These are phyloP conservation scores for Plagodis pulveraria DNA, from an alignment of 2,888 invertebrate species.

Conservation along the genomic window DNA sequence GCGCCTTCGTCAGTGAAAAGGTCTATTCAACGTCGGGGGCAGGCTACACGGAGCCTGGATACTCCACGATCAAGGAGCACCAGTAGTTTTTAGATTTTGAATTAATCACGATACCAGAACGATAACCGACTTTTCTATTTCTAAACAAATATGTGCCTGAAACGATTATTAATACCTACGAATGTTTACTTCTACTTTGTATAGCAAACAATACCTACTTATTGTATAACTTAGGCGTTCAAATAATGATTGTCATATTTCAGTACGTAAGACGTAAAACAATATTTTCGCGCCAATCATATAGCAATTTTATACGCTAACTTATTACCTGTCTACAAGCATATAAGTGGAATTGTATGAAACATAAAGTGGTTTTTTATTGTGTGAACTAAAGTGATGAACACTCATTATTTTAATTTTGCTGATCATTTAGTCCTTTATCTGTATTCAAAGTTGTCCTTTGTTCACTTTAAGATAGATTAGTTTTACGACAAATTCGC, in stretches of 20 bases:
- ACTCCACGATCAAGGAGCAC: neutral
- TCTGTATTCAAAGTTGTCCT: too few relatives aligned
- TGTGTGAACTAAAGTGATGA: too few relatives aligned
- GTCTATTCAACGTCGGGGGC: too few relatives aligned
- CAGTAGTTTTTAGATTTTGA: slow-evolving; percentile 6
- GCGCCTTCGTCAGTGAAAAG: too few relatives aligned
- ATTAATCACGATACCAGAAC: slow-evolving; percentile 24
- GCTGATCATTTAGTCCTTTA: too few relatives aligned
- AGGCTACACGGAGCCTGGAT: neutral
- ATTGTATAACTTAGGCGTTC: slow-evolving; percentile 12
- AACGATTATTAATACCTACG: slow-evolving; percentile 13
- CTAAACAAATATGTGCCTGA: slow-evolving; percentile 30
- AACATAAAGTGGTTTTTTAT: too few relatives aligned
- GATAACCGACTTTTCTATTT: slow-evolving; percentile 5
- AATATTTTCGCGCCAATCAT: neutral
- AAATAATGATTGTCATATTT: slow-evolving; percentile 18
- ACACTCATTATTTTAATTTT: too few relatives aligned
- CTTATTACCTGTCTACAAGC: too few relatives aligned
- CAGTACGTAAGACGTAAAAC: slow-evolving; percentile 15
- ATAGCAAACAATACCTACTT: neutral
- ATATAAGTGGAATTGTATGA: too few relatives aligned
- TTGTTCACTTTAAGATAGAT: too few relatives aligned
- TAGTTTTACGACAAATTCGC: too few relatives aligned
- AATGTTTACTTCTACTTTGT: neutral
- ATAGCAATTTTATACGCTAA: neutral